phyloP scores from a whole-genome alignment of 2,888 invertebrate genomes.

The Lapara coniferarum region DNA sequence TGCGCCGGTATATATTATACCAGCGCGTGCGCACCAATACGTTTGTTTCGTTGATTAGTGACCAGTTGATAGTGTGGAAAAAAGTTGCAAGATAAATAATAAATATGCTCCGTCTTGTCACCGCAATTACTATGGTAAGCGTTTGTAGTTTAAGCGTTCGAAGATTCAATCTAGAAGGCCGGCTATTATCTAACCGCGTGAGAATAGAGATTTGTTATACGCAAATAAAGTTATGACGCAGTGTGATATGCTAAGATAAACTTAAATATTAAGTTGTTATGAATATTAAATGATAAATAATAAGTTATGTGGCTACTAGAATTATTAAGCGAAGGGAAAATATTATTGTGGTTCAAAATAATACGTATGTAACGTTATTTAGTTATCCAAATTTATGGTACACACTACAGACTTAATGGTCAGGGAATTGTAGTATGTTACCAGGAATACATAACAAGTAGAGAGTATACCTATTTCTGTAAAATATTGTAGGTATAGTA shows the following conservation, averaged over 20 bases:
- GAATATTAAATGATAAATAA: no score
- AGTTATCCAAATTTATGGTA: no score
- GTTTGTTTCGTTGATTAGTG: constrained; percentile 62
- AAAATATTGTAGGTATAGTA: no score
- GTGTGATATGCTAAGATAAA: background rate
- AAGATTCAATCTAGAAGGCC: background rate
- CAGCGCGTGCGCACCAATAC: constrained; percentile 55
- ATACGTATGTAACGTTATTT: no score
- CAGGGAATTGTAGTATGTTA: no score
- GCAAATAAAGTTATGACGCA: background rate
- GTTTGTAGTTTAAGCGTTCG: background rate
- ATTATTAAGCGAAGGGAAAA: no score
- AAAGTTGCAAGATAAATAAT: constrained; percentile 32
- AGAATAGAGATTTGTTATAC: background rate
- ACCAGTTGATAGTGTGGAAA: constrained; percentile 49
- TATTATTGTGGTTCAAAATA: no score
- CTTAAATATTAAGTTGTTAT: background rate
- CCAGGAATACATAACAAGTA: no score
- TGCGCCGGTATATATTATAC: constrained; percentile 76
- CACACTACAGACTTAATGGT: no score
- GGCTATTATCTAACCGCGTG: background rate
- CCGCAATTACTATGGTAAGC: constrained; percentile 67
- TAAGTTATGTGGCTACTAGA: no score
- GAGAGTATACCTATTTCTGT: no score
- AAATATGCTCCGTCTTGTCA: constrained; percentile 65